A percentile compares a stretch with the other conserved stretches of the same genome.
Evolutionary conservation across 2,113 vertebrate species (phyloP).

Genomic region (Austrofundulus limnaeus): DNA sequence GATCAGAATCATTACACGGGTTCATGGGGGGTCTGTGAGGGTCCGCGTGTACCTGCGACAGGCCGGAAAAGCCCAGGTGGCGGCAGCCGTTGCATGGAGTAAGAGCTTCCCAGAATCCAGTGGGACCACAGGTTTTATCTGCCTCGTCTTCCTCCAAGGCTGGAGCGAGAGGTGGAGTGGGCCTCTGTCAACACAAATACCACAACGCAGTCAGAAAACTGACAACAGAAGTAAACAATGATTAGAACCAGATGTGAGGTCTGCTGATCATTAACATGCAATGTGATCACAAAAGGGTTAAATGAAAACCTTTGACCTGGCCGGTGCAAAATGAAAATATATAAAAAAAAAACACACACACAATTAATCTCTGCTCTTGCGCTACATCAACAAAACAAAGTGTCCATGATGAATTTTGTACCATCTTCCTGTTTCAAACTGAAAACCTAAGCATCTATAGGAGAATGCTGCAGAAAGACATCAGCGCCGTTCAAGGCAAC

Average conservation of each 20-base stretch:
- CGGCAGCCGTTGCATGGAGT: constrained; percentile 95
- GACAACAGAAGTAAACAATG: neutral
- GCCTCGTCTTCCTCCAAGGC: constrained; percentile 84
- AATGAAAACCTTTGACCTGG: no score
- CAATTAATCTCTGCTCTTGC: neutral
- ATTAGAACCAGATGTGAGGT: neutral
- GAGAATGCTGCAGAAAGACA: neutral
- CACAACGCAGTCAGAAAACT: neutral
- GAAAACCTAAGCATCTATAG: neutral
- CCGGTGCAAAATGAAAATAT: no score
- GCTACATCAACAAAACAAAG: no score
- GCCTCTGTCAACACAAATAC: constrained; percentile 72
- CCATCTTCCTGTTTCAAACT: neutral
- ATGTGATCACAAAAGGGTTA: no score
- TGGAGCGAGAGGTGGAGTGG: constrained; percentile 79
- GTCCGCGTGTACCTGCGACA: constrained; percentile 82
- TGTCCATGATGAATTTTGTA: no score
- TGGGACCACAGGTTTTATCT: constrained; percentile 88
- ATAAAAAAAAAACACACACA: no score
- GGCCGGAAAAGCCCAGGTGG: constrained; percentile 90
- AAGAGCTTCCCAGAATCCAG: constrained; percentile 92
- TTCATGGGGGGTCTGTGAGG: no score
- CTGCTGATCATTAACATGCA: no score
- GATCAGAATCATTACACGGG: neutral
- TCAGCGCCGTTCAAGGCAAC: neutral